phyloP scores from a whole-genome alignment of 2,113 vertebrate species.

The Salvelinus alpinus region DNA sequence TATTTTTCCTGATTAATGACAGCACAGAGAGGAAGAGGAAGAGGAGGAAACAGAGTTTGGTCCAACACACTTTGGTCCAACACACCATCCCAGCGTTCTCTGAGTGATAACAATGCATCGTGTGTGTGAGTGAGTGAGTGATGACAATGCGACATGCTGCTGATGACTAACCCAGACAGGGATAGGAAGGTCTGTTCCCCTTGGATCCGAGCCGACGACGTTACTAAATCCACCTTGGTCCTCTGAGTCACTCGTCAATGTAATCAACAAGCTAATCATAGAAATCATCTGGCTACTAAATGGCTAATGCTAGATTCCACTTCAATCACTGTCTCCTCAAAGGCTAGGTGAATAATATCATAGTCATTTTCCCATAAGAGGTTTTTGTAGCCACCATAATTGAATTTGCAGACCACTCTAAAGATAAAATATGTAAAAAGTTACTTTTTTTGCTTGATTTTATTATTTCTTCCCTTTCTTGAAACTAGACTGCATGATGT shows the following conservation, averaged over 20 bases:
- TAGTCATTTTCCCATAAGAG: background rate
- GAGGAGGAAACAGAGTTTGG: constrained; percentile 7
- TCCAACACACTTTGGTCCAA: constrained; percentile 11
- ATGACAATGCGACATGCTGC: constrained; percentile 46
- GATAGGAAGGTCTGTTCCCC: constrained; percentile 34
- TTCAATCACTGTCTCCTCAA: background rate
- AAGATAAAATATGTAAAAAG: background rate
- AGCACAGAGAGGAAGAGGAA: background rate
- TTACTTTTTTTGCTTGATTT: background rate
- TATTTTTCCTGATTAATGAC: constrained; percentile 40
- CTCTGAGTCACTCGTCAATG: constrained; percentile 38
- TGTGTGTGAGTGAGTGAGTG: constrained; percentile 24
- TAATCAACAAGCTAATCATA: constrained; percentile 42
- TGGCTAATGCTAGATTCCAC: background rate
- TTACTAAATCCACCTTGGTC: constrained; percentile 44
- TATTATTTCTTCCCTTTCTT: background rate
- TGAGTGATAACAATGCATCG: too few species aligned
- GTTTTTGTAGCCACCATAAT: background rate
- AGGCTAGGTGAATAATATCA: background rate
- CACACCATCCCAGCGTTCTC: constrained; percentile 17
- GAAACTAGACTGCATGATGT: background rate
- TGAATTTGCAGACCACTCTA: background rate
- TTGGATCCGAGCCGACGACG: constrained; percentile 23
- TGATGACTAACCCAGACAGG: constrained; percentile 57
- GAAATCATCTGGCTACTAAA: constrained; percentile 14